Evolutionary conservation across 2,888 invertebrate genomes (phyloP).

Genomic region (Nasonovia ribisnigri): DNA sequence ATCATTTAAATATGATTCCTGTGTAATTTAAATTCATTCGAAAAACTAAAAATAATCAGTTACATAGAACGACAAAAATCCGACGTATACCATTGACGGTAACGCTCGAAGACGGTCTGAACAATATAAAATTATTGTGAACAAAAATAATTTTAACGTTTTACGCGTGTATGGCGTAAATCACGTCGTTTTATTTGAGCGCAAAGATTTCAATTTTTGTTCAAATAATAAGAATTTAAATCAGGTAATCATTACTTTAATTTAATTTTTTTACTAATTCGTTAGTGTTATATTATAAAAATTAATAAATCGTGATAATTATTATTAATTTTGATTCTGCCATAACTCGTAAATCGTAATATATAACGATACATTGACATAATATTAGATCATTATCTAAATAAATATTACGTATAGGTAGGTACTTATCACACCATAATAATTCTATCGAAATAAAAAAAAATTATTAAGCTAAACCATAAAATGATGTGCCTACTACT

Average conservation of each 20-base stretch:
- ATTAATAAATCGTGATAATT: neutral
- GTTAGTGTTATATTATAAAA: neutral
- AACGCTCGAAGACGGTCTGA: neutral
- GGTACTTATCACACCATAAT: neutral
- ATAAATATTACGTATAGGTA: neutral
- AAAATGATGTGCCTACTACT: neutral
- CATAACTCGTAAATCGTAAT: neutral
- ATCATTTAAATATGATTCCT: neutral
- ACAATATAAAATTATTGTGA: too few species aligned
- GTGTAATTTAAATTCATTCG: neutral
- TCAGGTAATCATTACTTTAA: neutral
- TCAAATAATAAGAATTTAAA: neutral
- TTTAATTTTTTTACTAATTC: neutral
- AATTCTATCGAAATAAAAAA: neutral
- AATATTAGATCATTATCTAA: neutral
- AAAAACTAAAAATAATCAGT: neutral
- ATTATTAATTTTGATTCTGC: neutral
- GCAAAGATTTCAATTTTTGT: neutral
- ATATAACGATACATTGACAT: neutral
- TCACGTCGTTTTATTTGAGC: neutral
- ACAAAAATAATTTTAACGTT: neutral
- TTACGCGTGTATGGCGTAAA: neutral
- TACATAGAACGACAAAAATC: neutral
- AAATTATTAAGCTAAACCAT: neutral
- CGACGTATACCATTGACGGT: neutral